Percentiles rank a stretch among this genome's conserved stretches.
phyloP scores from a whole-genome alignment of 2,113 vertebrate species.

The Pyrgilauda ruficollis region DNA sequence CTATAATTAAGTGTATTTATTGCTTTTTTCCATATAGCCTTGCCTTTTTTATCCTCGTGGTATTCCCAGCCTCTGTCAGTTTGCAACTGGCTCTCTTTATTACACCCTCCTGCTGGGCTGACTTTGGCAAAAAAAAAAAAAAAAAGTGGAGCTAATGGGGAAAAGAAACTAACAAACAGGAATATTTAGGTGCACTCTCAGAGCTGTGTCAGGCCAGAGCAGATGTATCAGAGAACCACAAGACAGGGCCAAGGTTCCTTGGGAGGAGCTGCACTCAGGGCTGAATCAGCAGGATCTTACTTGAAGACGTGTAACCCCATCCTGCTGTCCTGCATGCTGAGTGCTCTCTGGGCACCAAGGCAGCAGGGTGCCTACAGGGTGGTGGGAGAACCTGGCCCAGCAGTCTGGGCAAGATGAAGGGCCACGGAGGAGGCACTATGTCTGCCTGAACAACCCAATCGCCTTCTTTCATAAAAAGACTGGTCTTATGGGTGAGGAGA shows the following conservation, averaged over 20 bases:
- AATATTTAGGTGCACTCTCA: background rate
- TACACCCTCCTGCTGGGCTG: background rate
- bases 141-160: background rate
- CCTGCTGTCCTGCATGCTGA: background rate
- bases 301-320: background rate
- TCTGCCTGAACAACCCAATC: background rate
- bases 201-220: background rate
- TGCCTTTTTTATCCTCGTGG: background rate
- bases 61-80: background rate
- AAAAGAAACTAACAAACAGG: background rate
- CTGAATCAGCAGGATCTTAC: background rate
- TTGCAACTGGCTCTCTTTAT: background rate
- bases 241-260: background rate
- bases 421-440: background rate
- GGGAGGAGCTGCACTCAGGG: background rate
- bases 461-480: background rate
- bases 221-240: background rate
- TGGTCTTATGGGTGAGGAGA: background rate
- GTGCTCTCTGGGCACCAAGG: background rate
- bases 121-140: background rate
- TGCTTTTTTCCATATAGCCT: conserved; percentile 27
- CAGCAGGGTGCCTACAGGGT: background rate
- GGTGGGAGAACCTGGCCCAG: background rate
- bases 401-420: background rate
- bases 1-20: conserved; percentile 36